These are phyloP conservation scores for Tridacna gigas DNA, from an alignment of 2,888 invertebrate species.

Conservation along the genomic window DNA sequence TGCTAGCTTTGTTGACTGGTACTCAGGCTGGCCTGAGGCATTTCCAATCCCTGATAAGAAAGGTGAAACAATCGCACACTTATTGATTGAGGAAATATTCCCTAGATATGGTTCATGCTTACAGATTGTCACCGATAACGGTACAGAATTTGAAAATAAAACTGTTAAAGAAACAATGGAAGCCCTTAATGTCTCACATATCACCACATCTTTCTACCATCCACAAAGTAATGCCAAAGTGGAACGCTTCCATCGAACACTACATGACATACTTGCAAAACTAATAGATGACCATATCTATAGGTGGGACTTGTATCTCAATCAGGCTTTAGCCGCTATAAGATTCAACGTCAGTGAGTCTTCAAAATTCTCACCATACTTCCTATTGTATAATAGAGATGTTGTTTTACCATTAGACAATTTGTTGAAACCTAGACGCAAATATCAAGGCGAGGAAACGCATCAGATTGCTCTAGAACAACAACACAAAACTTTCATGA, in stretches of 20 bases:
- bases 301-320: slow-evolving; percentile 55
- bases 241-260: slow-evolving; percentile 24
- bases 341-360: slow-evolving; percentile 52
- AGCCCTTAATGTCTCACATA: slow-evolving; percentile 16
- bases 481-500: slow-evolving; percentile 53
- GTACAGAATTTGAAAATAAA: slow-evolving; percentile 19
- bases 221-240: neutral
- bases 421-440: slow-evolving; percentile 45
- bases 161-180: slow-evolving; percentile 23
- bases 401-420: slow-evolving; percentile 57
- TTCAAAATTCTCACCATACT: slow-evolving; percentile 49
- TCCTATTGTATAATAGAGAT: slow-evolving; percentile 55
- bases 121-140: slow-evolving; percentile 37
- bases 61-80: slow-evolving; percentile 46
- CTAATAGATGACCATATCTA: slow-evolving; percentile 1
- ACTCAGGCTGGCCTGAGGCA: slow-evolving; percentile 48
- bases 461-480: slow-evolving; percentile 60
- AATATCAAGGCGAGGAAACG: slow-evolving; percentile 50
- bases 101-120: slow-evolving; percentile 45
- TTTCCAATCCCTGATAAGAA: slow-evolving; percentile 51
- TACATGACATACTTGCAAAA: slow-evolving; percentile 20
- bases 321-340: slow-evolving; percentile 53
- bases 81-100: slow-evolving; percentile 58
- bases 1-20: slow-evolving; percentile 42
- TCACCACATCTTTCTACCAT: slow-evolving; percentile 21